Conservation (phyloP, 2,888 invertebrate species). For the Myathropa florea region DNA sequence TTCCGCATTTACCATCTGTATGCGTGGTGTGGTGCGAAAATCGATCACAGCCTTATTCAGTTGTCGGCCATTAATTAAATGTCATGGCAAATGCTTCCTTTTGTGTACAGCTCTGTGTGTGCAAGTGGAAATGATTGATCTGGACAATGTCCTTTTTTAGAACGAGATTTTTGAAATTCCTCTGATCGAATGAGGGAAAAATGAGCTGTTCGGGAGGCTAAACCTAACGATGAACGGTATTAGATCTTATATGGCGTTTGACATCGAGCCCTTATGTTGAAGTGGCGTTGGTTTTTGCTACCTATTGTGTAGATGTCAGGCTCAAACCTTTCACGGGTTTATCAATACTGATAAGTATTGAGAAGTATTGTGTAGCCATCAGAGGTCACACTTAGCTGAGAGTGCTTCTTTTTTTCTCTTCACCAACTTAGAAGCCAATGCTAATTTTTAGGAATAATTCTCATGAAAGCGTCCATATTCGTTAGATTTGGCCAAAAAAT, state of each 20-base stretch:
- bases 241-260: neutral
- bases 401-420: too few species aligned
- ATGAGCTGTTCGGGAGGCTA: neutral
- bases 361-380: too few species aligned
- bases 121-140: neutral
- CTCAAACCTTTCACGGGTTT: too few species aligned
- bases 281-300: too few species aligned
- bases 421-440: too few species aligned
- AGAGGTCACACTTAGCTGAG: too few species aligned
- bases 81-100: conserved; percentile 23
- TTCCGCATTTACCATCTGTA: conserved; percentile 11
- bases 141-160: conserved; percentile 3
- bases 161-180: conserved; percentile 18
- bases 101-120: neutral
- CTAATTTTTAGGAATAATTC: too few species aligned
- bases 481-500: too few species aligned
- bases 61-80: conserved; percentile 38
- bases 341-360: too few species aligned
- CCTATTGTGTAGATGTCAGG: too few species aligned
- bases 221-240: neutral
- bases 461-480: too few species aligned
- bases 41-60: neutral
- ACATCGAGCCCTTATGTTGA: too few species aligned
- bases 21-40: conserved; percentile 8
- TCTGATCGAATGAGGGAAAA: neutral